Percentiles rank a stretch among this genome's conserved stretches.
phyloP scores from a whole-genome alignment of 2,113 vertebrate species.

The Trogon melanurus region DNA sequence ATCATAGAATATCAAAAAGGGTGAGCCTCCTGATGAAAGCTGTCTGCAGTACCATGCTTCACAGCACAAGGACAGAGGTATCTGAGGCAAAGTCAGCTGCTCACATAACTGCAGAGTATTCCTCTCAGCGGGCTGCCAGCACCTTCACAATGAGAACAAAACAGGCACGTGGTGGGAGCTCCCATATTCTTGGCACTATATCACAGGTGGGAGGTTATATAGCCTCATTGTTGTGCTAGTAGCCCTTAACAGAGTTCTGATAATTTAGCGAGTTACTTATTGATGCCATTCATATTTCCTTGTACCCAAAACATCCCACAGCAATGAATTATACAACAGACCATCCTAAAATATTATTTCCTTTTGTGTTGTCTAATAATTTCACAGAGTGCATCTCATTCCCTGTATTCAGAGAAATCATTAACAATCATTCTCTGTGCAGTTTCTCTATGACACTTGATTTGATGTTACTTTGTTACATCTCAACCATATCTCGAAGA shows the following conservation, averaged over 20 bases:
- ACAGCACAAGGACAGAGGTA: background rate
- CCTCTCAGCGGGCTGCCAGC: background rate
- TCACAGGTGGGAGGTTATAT: background rate
- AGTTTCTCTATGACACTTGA: background rate
- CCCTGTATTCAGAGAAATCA: background rate
- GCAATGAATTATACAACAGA: background rate
- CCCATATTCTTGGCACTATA: too few relatives aligned
- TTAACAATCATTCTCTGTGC: background rate
- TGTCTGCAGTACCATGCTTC: background rate
- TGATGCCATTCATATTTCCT: background rate
- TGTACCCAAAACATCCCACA: background rate
- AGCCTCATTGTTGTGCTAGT: background rate
- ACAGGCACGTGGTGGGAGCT: too few relatives aligned
- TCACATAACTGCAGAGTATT: background rate
- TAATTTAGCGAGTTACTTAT: background rate
- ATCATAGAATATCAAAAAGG: background rate
- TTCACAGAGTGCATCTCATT: background rate
- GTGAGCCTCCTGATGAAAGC: accelerated
- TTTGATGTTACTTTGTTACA: background rate
- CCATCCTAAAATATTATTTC: background rate
- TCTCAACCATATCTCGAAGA: background rate
- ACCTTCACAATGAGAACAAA: background rate
- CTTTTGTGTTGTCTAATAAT: background rate
- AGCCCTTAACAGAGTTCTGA: background rate
- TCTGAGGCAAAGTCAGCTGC: background rate